Percentiles rank a stretch among this genome's conserved stretches.
Conservation (phyloP, 2,797 vertebrate species). For the Rhincodon typus region DNA sequence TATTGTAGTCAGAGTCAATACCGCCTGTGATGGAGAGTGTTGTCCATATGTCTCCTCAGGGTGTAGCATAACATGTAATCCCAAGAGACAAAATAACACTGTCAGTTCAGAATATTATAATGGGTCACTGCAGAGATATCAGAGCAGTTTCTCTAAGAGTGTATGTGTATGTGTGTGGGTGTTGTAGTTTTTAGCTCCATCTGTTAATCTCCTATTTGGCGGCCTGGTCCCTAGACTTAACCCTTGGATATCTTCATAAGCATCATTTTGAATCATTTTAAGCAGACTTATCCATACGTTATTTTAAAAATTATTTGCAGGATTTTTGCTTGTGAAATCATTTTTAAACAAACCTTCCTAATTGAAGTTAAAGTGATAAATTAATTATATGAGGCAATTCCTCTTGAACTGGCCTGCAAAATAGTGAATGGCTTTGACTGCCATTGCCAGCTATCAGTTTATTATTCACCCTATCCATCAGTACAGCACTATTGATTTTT, state of each 20-base stretch:
- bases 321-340: background rate
- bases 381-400: background rate
- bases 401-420: slow-evolving; percentile 1
- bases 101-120: background rate
- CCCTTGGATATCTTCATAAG: background rate
- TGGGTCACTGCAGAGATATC: background rate
- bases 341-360: background rate
- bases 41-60: slow-evolving; percentile 35
- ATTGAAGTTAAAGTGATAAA: background rate
- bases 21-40: slow-evolving; percentile 45
- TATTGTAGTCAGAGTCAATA: slow-evolving; percentile 37
- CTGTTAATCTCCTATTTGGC: background rate
- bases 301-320: background rate
- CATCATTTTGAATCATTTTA: background rate
- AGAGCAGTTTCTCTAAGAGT: background rate
- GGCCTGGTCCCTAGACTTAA: background rate
- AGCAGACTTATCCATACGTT: background rate
- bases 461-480: background rate
- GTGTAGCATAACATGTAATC: background rate
- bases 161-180: no score
- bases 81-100: background rate
- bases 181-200: background rate
- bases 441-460: background rate
- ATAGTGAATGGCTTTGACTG: background rate
- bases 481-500: background rate